Evolutionary conservation across 2,888 invertebrate species (phyloP), one percentile per base, ranked within the genome.

Genomic region (Eurytoma californica): DNA sequence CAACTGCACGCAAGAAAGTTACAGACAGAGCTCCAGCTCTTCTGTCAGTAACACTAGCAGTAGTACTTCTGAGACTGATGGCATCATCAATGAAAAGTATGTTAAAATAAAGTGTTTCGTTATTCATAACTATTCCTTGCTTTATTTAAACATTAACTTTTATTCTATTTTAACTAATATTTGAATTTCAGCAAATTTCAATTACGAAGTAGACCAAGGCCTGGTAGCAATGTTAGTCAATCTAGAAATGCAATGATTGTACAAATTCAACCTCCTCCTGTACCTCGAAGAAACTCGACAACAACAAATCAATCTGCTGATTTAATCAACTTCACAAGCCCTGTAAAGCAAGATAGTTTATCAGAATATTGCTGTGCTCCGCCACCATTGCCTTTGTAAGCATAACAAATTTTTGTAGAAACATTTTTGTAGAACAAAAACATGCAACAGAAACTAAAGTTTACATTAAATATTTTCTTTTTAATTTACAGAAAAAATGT

Each of bases 131-230:
- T 53, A 14, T 5, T 53, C 4, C 5, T 14, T n/a, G 14, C 14
- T 53, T n/a, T 53, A 16, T 16, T 53, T 16, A 53, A 14, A 9
- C 1, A 9, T 39, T 7, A 39, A 16, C 13, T 53, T 7, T 53
- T 51, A 61, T 30, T 18, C 13, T 28, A 7, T 49, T n/a, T 12
- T 3, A 65, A 53, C 9, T 5, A 24, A 69, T 51, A 67, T 61
- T 61, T 70, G 24, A 24, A 51, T 61, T 51, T 47, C 82, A 89
- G 86, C 80, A 90, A 91, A 82, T 90, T 91, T 80, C 90, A 90
- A 83, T 89, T 91, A 82, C 92, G 92, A 86, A 91, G 92, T 82
- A 90, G 93, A 80, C 93, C 93, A 16, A 90, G 93, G 84, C 93
- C 93, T 18, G 93, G 93, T 16, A 91, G 91, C 7, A 91, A 92